Conservation (phyloP, 2,888 invertebrate species). For the Nomada goodeniana region DNA sequence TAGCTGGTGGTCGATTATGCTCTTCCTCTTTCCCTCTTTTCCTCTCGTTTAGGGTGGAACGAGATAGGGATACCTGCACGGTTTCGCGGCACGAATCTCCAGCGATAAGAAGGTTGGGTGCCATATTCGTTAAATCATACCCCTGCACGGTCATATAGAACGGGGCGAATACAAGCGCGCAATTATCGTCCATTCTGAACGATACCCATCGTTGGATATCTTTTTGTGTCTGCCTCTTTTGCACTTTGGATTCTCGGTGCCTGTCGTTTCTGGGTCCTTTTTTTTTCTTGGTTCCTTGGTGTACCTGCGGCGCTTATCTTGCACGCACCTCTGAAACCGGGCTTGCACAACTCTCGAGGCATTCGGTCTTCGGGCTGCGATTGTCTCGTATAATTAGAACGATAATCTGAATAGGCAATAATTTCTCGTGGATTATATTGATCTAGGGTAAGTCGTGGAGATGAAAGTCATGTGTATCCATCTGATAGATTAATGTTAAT, state of each 20-base stretch:
- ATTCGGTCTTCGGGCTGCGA: constrained; percentile 64
- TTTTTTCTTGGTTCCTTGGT: constrained; percentile 32
- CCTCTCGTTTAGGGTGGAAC: not conserved
- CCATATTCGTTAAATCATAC: constrained; percentile 72
- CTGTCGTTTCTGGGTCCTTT: constrained; percentile 32
- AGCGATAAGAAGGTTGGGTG: constrained; percentile 61
- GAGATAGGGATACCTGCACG: constrained; percentile 15
- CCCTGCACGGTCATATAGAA: constrained; percentile 66
- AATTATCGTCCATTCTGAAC: constrained; percentile 70
- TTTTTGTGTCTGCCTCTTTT: constrained; percentile 18
- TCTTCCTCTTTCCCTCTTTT: not conserved
- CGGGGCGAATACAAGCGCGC: constrained; percentile 62
- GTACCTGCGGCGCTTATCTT: not conserved
- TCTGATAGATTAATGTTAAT: no score
- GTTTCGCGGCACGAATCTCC: constrained; percentile 43
- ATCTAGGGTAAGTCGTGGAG: no score
- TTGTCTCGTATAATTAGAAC: not conserved
- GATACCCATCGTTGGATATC: constrained; percentile 39
- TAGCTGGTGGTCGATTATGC: constrained; percentile 65
- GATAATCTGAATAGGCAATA: no score
- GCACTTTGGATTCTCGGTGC: not conserved
- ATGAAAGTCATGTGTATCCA: no score
- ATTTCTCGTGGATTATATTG: not conserved
- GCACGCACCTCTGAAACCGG: constrained; percentile 48
- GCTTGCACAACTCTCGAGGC: constrained; percentile 58